A percentile compares a stretch with the other conserved stretches of the same genome.
phyloP scores from a whole-genome alignment of 1,140 invertebrate species.

The Acyrthosiphon pisum region DNA sequence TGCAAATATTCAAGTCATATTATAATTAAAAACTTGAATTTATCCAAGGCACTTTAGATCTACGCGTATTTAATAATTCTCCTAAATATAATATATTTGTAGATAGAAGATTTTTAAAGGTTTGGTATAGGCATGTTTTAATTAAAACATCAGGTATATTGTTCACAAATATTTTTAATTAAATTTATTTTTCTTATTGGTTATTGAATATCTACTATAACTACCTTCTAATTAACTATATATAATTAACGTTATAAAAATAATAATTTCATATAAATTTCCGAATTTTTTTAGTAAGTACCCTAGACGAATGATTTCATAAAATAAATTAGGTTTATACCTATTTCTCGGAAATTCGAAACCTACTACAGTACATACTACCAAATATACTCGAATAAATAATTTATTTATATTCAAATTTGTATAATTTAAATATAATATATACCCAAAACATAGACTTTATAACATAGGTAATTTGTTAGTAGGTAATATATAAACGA shows the following conservation, averaged over 20 bases:
- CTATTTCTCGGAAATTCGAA: not conserved
- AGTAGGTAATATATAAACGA: not conserved
- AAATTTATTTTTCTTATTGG: too few relatives aligned
- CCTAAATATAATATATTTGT: too few relatives aligned
- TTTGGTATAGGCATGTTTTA: not conserved
- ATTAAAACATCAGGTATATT: not conserved
- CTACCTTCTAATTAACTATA: not conserved
- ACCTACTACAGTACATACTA: not conserved
- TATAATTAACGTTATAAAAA: not conserved
- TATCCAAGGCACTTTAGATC: not conserved
- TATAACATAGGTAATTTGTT: too few relatives aligned
- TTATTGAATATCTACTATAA: not conserved
- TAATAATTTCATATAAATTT: not conserved
- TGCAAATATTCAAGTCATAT: too few relatives aligned
- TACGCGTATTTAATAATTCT: too few relatives aligned
- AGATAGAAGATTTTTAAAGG: not conserved
- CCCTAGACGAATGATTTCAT: not conserved
- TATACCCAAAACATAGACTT: too few relatives aligned
- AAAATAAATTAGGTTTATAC: not conserved
- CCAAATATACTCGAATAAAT: too few relatives aligned
- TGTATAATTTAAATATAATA: too few relatives aligned
- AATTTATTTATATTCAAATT: too few relatives aligned
- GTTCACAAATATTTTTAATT: not conserved
- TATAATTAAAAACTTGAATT: not conserved
- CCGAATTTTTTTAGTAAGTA: not conserved